Conservation (phyloP, 2,888 invertebrate genomes). For the Leptopilina drosophilae region DNA sequence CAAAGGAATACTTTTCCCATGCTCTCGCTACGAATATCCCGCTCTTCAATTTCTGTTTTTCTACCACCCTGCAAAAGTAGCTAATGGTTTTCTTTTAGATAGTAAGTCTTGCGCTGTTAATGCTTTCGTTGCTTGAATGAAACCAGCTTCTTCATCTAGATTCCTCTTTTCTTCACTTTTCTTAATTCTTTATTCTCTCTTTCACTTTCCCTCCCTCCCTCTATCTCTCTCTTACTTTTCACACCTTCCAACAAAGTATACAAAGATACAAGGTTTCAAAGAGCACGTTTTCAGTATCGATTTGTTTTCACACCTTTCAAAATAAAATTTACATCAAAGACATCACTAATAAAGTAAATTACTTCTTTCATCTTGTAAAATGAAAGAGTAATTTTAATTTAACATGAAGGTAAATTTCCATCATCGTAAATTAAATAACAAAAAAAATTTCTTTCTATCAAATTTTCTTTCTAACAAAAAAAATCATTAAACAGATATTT, state of each 20-base stretch:
- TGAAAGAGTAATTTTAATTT: too few species aligned
- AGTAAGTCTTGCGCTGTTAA: slow-evolving; percentile 57
- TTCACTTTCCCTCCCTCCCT: not conserved
- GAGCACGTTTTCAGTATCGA: not conserved
- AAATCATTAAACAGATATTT: too few species aligned
- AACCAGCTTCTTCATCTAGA: slow-evolving; percentile 27
- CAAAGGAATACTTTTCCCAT: slow-evolving; percentile 20
- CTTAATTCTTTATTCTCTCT: not conserved
- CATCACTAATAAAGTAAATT: not conserved
- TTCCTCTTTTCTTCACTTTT: not conserved
- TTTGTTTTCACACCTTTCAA: not conserved
- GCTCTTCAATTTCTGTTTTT: slow-evolving; percentile 65
- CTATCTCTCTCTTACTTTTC: not conserved
- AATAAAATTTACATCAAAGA: not conserved
- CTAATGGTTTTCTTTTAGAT: slow-evolving; percentile 71
- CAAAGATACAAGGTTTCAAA: slow-evolving; percentile 17
- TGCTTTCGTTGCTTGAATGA: slow-evolving; percentile 61
- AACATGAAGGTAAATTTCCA: too few species aligned
- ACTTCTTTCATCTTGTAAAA: not conserved
- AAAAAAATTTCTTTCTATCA: too few species aligned
- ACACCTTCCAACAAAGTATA: slow-evolving; percentile 2
- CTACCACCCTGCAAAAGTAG: slow-evolving; percentile 68
- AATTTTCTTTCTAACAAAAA: too few species aligned
- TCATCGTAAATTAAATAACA: too few species aligned
- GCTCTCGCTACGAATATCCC: slow-evolving; percentile 58